phyloP scores from a whole-genome alignment of 2,113 vertebrate genomes.

The Corythornis vintsioides region DNA sequence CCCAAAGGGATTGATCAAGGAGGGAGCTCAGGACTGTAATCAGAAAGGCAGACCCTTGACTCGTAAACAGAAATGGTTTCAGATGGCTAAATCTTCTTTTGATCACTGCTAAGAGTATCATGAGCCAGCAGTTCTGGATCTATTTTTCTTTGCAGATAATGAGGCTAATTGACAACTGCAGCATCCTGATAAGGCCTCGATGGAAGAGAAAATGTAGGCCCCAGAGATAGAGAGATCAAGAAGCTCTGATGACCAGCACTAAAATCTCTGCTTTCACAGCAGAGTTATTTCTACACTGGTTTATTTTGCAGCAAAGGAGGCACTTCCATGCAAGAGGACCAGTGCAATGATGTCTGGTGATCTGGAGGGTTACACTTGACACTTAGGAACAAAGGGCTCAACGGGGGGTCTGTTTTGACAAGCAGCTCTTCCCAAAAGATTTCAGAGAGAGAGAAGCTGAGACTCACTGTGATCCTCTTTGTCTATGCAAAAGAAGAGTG shows the following conservation, averaged over 20 bases:
- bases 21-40: neutral
- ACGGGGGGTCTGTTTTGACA: neutral
- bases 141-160: neutral
- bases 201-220: neutral
- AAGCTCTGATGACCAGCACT: neutral
- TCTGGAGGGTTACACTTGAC: neutral
- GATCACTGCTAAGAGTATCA: neutral
- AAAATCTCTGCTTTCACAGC: neutral
- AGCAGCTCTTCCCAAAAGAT: neutral
- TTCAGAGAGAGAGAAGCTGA: neutral
- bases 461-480: neutral
- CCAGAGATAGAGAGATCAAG: neutral
- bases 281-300: neutral
- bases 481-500: neutral
- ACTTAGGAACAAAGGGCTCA: neutral
- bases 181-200: neutral
- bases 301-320: neutral
- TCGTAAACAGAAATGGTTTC: neutral
- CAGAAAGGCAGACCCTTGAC: neutral
- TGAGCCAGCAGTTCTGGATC: neutral
- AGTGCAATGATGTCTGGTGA: neutral
- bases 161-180: constrained; percentile 35
- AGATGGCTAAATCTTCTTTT: neutral
- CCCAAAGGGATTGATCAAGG: neutral
- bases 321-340: neutral